Base-by-base conservation (phyloP, 2,888 invertebrate species). In the Sphaerophoria taeniata region DNA sequence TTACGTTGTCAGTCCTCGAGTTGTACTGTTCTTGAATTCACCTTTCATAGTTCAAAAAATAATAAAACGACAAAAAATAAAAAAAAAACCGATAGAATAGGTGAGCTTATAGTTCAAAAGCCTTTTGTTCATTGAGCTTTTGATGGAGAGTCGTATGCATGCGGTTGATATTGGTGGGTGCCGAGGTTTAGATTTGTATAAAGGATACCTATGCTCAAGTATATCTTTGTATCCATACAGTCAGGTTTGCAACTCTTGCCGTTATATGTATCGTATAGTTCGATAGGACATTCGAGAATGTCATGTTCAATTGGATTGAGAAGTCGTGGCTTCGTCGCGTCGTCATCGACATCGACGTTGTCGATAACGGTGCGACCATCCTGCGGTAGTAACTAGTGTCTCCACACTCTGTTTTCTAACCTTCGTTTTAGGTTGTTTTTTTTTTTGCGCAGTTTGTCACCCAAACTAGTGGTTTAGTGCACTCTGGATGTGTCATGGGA, bases 281-380 rank as follows among this genome's bases (percentile, higher is more conserved):
- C 53, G 45, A 43, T 61, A 11, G 31, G 14, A 60, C 61, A 63
- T 43, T 70, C 45, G 65, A 51, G 71, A 75, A 80, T 72, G 75
- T 69, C 75, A 84, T 84, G 75, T 80, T 84, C 80, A 84, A 84
- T 84, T 76, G 80, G 74, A 79, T 71, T 75, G 71, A 71, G 75
- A 65, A 71, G 67, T 71, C 49, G 53, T 43, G n/a, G n/a, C n/a
- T n/a, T n/a, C n/a, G 11, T 56, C 36, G 55, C 55, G 71, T 60
- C 47, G 14, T 49, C 16, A 2, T 49, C 49, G 16, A 16, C 47
- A 14, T 49, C 51, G 36, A 36, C 58, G 63, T 49, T n/a, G n/a
- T 49, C 55, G 39, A 39, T 43, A 47, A 65, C 49, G 34, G 12
- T 49, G 49, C 24, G 24, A 24, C 24, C 24, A 24, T 24, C 24